Conservation (phyloP, 1,140 invertebrate species). For the Ostrea edulis region DNA sequence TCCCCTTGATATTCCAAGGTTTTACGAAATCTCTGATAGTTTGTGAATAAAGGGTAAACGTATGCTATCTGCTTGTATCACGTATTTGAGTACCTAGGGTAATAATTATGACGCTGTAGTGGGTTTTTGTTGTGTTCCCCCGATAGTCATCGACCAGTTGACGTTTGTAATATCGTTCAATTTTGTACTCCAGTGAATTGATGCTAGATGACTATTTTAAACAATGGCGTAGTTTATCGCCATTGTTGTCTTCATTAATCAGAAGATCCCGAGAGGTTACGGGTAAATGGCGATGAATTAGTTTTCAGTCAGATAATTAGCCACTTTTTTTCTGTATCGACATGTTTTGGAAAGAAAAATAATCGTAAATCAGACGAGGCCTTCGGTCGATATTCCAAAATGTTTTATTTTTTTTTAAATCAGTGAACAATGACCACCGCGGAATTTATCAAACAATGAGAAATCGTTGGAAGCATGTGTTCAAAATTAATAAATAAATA, state of each 20-base stretch:
- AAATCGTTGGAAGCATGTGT: constrained; percentile 6
- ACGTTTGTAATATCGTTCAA: not conserved
- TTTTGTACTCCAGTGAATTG: constrained; percentile 13
- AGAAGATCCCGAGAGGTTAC: constrained; percentile 14
- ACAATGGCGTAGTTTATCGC: not conserved
- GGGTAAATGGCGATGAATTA: not conserved
- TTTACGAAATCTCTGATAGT: not conserved
- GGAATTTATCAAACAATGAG: not conserved
- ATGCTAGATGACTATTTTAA: constrained; percentile 22
- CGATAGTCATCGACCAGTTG: constrained; percentile 15
- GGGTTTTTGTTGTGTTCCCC: not conserved
- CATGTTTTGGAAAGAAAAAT: not conserved
- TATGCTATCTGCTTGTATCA: not conserved
- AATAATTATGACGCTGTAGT: not conserved
- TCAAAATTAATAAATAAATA: not conserved
- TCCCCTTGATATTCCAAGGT: not conserved
- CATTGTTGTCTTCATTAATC: constrained; percentile 15
- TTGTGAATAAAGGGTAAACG: not conserved
- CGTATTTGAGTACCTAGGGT: not conserved
- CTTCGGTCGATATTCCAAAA: not conserved
- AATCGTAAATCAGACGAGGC: constrained; percentile 23
- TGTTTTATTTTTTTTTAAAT: not conserved
- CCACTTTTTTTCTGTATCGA: constrained; percentile 9
- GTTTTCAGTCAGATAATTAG: not conserved
- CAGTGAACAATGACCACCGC: not conserved